These are phyloP conservation scores for Rattus rattus DNA, from an alignment of 2,113 vertebrate species.

Conservation along the genomic window DNA sequence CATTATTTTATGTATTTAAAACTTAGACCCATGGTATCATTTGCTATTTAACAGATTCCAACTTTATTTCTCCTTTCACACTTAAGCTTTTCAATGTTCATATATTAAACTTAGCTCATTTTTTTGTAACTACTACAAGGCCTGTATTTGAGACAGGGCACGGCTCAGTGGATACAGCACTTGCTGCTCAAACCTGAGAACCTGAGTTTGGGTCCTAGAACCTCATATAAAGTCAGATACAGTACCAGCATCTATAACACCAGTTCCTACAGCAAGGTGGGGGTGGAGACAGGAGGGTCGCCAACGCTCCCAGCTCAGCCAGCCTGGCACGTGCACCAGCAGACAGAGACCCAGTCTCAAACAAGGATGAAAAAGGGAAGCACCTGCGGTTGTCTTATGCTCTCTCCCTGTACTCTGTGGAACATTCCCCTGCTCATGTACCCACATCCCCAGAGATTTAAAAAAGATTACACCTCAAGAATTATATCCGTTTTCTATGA, in stretches of 20 bases:
- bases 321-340: neutral
- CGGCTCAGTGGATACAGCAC: neutral
- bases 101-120: neutral
- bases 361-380: neutral
- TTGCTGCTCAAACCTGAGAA: neutral
- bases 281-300: neutral
- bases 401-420: neutral
- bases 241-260: neutral
- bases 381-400: neutral
- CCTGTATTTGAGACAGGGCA: neutral
- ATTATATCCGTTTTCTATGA: neutral
- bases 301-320: neutral
- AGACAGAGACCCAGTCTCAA: no score
- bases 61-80: constrained; percentile 39
- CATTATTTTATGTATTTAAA: constrained; percentile 45
- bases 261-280: neutral
- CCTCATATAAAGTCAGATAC: no score
- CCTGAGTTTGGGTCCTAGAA: neutral
- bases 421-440: neutral
- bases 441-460: neutral
- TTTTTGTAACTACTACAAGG: neutral
- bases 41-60: constrained; percentile 14
- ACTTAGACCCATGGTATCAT: constrained; percentile 10
- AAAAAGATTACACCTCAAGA: neutral
- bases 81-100: constrained; percentile 31